Evolutionary conservation across 2,888 invertebrate genomes (phyloP).

Genomic region (Ischnura elegans): DNA sequence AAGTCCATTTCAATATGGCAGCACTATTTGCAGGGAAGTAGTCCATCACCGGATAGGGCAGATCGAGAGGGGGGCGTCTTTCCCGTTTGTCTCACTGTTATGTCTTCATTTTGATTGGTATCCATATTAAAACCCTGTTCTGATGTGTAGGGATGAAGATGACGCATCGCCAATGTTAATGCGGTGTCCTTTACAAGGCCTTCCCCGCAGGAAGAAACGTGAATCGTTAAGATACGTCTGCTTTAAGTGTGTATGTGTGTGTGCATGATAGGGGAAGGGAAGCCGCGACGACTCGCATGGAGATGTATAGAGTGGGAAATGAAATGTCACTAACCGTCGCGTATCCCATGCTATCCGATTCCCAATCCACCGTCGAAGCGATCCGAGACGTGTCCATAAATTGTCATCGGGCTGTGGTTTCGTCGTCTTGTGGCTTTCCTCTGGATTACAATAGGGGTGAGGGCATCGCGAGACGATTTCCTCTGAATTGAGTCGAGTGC

Average conservation of each 20-base stretch:
- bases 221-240: neutral
- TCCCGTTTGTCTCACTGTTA: too few relatives aligned
- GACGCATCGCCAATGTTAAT: neutral
- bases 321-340: conserved; percentile 1
- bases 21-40: too few relatives aligned
- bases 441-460: neutral
- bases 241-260: too few relatives aligned
- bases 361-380: neutral
- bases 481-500: too few relatives aligned
- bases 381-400: neutral
- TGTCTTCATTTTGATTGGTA: too few relatives aligned
- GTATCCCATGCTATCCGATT: neutral
- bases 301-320: neutral
- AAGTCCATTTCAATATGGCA: too few relatives aligned
- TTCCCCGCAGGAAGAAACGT: neutral
- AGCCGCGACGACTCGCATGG: neutral
- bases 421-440: neutral
- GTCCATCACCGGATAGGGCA: too few relatives aligned
- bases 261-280: too few relatives aligned
- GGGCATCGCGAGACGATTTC: too few relatives aligned
- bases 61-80: too few relatives aligned
- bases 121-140: too few relatives aligned
- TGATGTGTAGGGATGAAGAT: neutral
- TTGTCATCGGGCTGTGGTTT: neutral
- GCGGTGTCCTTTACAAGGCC: neutral